These are phyloP conservation scores for Vulpes vulpes DNA, from an alignment of 2,113 vertebrate species.

Conservation along the genomic window DNA sequence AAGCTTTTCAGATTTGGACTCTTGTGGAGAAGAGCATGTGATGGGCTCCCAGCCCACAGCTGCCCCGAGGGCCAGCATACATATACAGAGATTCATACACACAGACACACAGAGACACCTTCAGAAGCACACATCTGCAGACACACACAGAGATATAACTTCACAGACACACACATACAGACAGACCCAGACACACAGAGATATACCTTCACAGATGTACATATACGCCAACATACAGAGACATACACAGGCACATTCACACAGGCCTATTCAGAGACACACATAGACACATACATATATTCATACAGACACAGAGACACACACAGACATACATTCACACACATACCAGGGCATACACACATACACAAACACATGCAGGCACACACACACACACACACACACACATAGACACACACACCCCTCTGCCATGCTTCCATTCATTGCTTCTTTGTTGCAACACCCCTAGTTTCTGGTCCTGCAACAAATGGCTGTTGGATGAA, in stretches of 20 bases:
- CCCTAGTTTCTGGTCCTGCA: neutral
- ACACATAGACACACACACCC: fast-evolving
- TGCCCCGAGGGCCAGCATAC: neutral
- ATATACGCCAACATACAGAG: neutral
- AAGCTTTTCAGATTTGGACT: neutral
- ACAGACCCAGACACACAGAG: neutral
- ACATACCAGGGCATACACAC: fast-evolving
- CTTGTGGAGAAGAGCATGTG: too few relatives aligned
- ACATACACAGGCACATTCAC: neutral
- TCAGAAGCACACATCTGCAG: neutral
- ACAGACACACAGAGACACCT: neutral
- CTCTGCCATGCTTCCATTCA: neutral
- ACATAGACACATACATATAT: neutral
- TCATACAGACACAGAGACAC: fast-evolving
- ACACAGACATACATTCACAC: neutral
- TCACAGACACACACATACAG: neutral
- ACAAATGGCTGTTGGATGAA: neutral
- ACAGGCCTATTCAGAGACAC: neutral
- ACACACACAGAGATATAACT: neutral
- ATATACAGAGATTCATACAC: fast-evolving
- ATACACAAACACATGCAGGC: neutral
- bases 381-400: neutral
- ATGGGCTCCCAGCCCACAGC: neutral
- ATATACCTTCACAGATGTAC: neutral
- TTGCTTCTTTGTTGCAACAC: neutral